Percentiles rank a stretch among this genome's conserved stretches.
These are phyloP conservation scores for Macaria liturata DNA, from an alignment of 2,888 invertebrate genomes.

Conservation along the genomic window DNA sequence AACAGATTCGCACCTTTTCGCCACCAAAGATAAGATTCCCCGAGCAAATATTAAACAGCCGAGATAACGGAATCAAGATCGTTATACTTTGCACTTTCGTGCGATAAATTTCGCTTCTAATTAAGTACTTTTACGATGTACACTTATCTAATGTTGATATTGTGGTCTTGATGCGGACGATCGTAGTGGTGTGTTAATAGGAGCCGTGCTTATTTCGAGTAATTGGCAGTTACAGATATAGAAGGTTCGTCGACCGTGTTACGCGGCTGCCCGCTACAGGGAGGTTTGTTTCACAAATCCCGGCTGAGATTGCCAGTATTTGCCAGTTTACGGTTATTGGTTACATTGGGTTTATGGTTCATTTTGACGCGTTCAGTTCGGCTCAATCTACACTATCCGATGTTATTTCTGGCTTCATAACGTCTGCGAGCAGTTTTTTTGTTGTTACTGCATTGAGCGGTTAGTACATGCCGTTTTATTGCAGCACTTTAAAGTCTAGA, in stretches of 20 bases:
- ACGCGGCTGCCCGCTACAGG: constrained; percentile 35
- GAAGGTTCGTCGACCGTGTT: constrained; percentile 58
- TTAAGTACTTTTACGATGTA: constrained; percentile 53
- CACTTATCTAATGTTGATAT: constrained; percentile 45
- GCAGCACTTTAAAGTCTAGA: no score
- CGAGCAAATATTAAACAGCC: constrained; percentile 61
- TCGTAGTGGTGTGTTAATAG: constrained; percentile 25
- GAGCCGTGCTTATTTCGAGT: constrained; percentile 42
- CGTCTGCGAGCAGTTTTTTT: constrained; percentile 37
- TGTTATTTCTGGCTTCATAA: constrained; percentile 41
- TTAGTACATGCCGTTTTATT: constrained; percentile 11
- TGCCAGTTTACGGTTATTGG: constrained; percentile 61
- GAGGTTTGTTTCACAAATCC: constrained; percentile 61
- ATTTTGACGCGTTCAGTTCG: constrained; percentile 58
- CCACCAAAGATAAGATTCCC: constrained; percentile 61
- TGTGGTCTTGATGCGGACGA: constrained; percentile 33
- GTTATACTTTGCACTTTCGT: constrained; percentile 75
- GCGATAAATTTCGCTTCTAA: constrained; percentile 63
- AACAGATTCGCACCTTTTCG: constrained; percentile 66
- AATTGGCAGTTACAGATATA: constrained; percentile 35
- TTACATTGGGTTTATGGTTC: constrained; percentile 61
- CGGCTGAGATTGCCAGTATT: constrained; percentile 57
- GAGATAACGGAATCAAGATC: constrained; percentile 70
- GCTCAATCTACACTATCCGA: constrained; percentile 49
- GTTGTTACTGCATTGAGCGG: constrained; percentile 26